Evolutionary conservation across 2,113 vertebrate species (phyloP), one percentile per base, ranked within the genome.

Genomic region (Acrocephalus arundinaceus): DNA sequence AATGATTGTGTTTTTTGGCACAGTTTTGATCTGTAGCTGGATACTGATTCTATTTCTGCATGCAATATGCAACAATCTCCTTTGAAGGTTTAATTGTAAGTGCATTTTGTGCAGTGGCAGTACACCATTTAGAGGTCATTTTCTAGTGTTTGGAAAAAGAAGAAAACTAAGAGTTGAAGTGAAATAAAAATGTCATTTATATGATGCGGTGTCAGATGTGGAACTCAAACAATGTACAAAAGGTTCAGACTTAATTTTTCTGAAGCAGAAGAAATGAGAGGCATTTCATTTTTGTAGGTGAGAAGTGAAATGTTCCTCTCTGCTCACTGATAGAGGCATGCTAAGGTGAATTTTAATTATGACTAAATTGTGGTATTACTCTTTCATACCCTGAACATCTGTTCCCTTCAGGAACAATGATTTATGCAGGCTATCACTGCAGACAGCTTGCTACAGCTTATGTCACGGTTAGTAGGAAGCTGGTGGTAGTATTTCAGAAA

Each of bases 331-430:
- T 97, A 97, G 98, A 98, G 96, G 97, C 97, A 95, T 96, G 98
- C 98, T 98, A 98, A 98, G 97, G 98, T 98, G 98, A 98, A 98
- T 99, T 98, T 99, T 99, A 99, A 99, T 99, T 98, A 98, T 98
- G 98, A 98, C 98, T 98, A 98, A 99, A 99, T 98, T 98, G 98
- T 98, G 97, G 97, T 98, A 98, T 98, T 98, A 98, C 97, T 98
- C 98, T 98, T 98, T 98, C 98, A 98, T 98, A 98, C 97, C 97
- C 98, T 96, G 97, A 98, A 98, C 98, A 99, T 98, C 98, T 99
- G 98, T 98, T 99, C 98, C 98, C 98, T 99, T 99, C 98, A 99
- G 98, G 97, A 98, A 97, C 91, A 96, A 98, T 99, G 98, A 99
- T 99, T 99, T 98, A 99, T 99, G 98, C 98, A 97, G 98, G 98